Base-by-base conservation (phyloP, 2,888 invertebrate genomes). In the Hydroisotoma schaefferi region DNA sequence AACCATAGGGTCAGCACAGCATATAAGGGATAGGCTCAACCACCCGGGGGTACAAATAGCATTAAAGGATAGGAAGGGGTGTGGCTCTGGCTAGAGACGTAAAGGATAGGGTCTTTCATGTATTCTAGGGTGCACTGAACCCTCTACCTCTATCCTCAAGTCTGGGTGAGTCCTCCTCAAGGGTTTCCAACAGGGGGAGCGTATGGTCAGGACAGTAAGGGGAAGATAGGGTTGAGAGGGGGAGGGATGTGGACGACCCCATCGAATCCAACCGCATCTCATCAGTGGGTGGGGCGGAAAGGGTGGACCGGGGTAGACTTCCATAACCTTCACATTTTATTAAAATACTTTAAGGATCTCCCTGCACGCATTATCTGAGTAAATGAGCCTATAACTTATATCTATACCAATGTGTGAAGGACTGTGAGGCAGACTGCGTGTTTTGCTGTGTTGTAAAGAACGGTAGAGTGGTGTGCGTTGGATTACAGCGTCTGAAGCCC, bases 261-360 rank as follows among this genome's bases (percentile, higher is more conserved):
- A 80, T 75, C 73, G 79, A 73, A 74, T 76, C 72, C 76, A 79
- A 74, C 76, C 77, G 76, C 75, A 69, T 78, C 76, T 61, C 73
- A 28, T 74, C 74, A 56, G 69, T 68, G 25, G 72, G 76, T 8
- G 85, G 84, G 70, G 87, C 87, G 68, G 87, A 87, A 80, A 90
- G 88, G 74, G 88, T 88, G 58, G 90, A 89, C 68, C 90, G 83
- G 27, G 90, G 90, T 74, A 90, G 80, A 78, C 88, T 90, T 79
- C 88, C 88, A 79, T 90, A 90, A 60, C 89, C 90, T 88, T 76
- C 46, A 70, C 70, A 64, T 26, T 15, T 15, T 8, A 33, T 33
- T 33, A 33, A 8, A 33, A 15, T 15, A 10, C 8, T 33, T 8
- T 33, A 33, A 10, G 33, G 33, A 15, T n/a, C n/a, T n/a, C n/a